phyloP scores from a whole-genome alignment of 2,797 vertebrate genomes.

The Typhlichthys eigenmanni region DNA sequence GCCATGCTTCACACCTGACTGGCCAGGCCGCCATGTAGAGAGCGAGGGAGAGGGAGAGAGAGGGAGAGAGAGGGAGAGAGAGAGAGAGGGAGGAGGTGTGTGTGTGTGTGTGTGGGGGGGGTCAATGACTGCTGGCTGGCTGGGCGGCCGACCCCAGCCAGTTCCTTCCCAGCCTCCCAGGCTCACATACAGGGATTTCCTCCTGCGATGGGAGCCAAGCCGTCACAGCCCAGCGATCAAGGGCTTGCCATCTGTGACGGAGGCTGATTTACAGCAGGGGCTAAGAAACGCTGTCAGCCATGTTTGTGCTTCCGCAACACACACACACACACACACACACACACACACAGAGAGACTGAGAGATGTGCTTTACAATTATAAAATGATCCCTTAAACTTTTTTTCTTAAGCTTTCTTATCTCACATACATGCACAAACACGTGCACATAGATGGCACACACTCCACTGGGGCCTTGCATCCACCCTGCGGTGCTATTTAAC shows the following conservation, averaged over 20 bases:
- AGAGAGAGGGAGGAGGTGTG: conserved; percentile 3
- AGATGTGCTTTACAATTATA: conserved; percentile 42
- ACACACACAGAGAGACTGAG: conserved; percentile 18
- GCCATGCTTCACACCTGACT: conserved; percentile 43
- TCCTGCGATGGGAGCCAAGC: conserved; percentile 75
- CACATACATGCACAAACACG: conserved; percentile 10
- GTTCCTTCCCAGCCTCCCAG: conserved; percentile 61
- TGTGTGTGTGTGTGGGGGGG: conserved; percentile 35
- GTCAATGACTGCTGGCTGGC: conserved; percentile 65
- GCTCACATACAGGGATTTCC: conserved; percentile 79
- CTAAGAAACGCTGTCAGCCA: conserved; percentile 78
- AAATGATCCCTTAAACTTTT: conserved; percentile 22
- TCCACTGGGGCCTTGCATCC: conserved; percentile 16
- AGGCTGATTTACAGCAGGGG: conserved; percentile 78
- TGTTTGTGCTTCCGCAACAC: conserved; percentile 59
- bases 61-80: not conserved
- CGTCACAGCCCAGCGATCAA: conserved; percentile 79
- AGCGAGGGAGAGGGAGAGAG: too few species aligned
- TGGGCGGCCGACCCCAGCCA: conserved; percentile 49
- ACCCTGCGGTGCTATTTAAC: conserved; percentile 49
- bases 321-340: conserved; percentile 43
- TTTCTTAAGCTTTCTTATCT: not conserved
- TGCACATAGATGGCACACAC: conserved; percentile 18
- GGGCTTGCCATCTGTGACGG: conserved; percentile 78
- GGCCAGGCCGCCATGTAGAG: conserved; percentile 32